Percentiles rank a stretch among this genome's conserved stretches.
phyloP scores from a whole-genome alignment of 2,888 invertebrate genomes.

The Thalpophila matura region DNA sequence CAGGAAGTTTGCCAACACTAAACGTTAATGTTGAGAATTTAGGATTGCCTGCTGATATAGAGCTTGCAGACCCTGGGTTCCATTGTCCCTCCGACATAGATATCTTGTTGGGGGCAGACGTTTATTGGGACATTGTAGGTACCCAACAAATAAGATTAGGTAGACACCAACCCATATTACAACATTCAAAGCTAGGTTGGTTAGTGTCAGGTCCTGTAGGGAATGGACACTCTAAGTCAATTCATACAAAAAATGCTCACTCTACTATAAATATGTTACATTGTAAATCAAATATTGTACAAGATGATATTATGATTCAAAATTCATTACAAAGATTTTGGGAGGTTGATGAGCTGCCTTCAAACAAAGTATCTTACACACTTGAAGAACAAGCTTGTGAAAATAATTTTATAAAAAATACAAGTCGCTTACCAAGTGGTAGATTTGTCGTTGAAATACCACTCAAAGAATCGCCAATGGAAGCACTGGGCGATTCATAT shows the following conservation, averaged over 20 bases:
- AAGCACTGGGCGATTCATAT: slow-evolving; percentile 9
- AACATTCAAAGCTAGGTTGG: background rate
- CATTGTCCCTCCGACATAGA: slow-evolving; percentile 25
- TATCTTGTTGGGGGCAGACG: too few relatives aligned
- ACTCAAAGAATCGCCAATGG: background rate
- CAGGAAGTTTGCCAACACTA: slow-evolving; percentile 8
- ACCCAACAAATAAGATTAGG: slow-evolving; percentile 5
- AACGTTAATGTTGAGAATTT: slow-evolving; percentile 7
- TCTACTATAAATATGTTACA: background rate
- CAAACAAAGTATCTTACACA: background rate
- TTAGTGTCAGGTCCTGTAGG: background rate
- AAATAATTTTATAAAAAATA: slow-evolving; percentile 1
- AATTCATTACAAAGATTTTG: slow-evolving; percentile 11
- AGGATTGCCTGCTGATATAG: slow-evolving; percentile 8
- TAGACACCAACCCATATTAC: background rate
- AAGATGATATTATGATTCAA: background rate
- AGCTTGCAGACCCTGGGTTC: slow-evolving; percentile 36
- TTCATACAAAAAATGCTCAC: background rate
- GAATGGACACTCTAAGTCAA: background rate
- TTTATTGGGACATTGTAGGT: slow-evolving; percentile 10
- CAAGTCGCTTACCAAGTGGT: background rate
- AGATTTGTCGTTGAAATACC: slow-evolving; percentile 10
- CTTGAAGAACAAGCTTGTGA: slow-evolving; percentile 16
- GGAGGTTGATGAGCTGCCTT: slow-evolving; percentile 5
- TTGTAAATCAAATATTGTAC: background rate